Evolutionary conservation across 1,140 invertebrate genomes (phyloP).

Genomic region (Eumaeus atala): DNA sequence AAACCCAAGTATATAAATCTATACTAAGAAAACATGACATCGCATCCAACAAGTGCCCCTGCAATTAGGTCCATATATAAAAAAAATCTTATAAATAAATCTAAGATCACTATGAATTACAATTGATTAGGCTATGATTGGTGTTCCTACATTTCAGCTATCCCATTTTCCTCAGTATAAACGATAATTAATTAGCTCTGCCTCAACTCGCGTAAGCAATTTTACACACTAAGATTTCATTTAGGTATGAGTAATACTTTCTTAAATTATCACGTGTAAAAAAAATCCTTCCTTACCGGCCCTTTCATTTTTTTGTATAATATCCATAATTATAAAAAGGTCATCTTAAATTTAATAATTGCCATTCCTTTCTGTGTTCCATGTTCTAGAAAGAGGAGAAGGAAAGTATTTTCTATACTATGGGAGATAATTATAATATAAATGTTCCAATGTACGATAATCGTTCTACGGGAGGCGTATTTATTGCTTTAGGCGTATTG

Average conservation of each 20-base stretch:
- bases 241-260: constrained; percentile 52
- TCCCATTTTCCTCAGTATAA: constrained; percentile 46
- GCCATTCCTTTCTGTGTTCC: not conserved
- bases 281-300: constrained; percentile 34
- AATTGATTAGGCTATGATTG: constrained; percentile 66
- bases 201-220: constrained; percentile 55
- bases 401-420: constrained; percentile 28
- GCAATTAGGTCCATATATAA: constrained; percentile 48
- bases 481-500: constrained; percentile 54
- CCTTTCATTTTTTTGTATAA: constrained; percentile 11
- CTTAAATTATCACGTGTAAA: constrained; percentile 55
- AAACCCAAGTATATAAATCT: constrained; percentile 12
- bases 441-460: constrained; percentile 14
- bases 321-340: constrained; percentile 5
- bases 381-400: constrained; percentile 23
- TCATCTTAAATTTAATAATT: not conserved
- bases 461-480: constrained; percentile 41
- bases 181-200: constrained; percentile 42
- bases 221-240: constrained; percentile 49
- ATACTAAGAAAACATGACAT: constrained; percentile 17
- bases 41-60: constrained; percentile 26
- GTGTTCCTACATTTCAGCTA: constrained; percentile 65
- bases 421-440: constrained; percentile 14
- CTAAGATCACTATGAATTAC: constrained; percentile 67
- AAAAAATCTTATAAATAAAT: constrained; percentile 67